A percentile compares a stretch with the other conserved stretches of the same genome.
Conservation (phyloP, 2,888 invertebrate genomes). For the Eupithecia abbreviata region DNA sequence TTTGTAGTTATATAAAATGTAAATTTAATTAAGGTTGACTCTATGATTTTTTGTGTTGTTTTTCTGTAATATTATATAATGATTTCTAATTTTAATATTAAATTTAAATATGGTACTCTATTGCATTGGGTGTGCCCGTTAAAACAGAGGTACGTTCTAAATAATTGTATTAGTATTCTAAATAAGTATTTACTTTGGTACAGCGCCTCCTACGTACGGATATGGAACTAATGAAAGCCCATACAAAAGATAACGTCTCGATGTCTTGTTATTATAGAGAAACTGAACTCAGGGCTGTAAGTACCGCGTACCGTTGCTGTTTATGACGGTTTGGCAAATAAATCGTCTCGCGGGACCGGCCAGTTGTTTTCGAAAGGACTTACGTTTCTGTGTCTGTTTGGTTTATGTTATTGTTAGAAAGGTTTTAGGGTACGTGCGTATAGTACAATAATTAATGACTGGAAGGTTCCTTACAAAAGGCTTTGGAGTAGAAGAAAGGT, state of each 20-base stretch:
- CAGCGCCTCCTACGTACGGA: too few relatives aligned
- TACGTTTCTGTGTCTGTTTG: constrained; percentile 13
- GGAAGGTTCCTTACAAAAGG: background rate
- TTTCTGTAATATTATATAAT: too few relatives aligned
- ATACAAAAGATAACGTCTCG: background rate
- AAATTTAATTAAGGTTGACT: too few relatives aligned
- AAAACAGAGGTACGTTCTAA: too few relatives aligned
- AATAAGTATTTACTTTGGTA: too few relatives aligned
- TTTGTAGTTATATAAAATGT: too few relatives aligned
- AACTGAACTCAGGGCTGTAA: background rate
- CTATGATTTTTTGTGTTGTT: too few relatives aligned
- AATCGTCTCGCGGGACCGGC: constrained; percentile 14
- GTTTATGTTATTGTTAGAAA: constrained; percentile 3
- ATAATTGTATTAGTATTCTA: too few relatives aligned
- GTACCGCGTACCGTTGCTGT: constrained; percentile 14
- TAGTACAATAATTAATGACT: background rate
- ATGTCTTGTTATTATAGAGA: background rate
- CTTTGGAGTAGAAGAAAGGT: background rate
- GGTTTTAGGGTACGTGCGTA: background rate
- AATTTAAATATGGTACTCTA: too few relatives aligned
- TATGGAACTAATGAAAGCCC: too few relatives aligned
- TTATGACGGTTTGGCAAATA: constrained; percentile 35
- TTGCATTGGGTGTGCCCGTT: too few relatives aligned
- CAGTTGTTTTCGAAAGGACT: constrained; percentile 20
- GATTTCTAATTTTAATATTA: too few relatives aligned